Evolutionary conservation across 2,888 invertebrate genomes (phyloP).

Genomic region (Ormia ochracea): DNA sequence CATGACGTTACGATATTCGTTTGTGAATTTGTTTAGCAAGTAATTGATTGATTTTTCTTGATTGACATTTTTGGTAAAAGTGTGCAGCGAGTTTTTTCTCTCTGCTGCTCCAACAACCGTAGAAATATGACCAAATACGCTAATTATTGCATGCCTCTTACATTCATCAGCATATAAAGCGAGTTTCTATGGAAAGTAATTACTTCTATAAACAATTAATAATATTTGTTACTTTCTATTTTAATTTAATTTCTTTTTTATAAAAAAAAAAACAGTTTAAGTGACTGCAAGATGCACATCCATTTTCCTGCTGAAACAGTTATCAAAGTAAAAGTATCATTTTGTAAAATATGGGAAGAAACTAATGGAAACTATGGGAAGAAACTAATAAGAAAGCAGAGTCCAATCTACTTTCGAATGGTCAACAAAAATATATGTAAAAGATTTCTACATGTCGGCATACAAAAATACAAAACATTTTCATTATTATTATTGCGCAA

Average conservation of each 20-base stretch:
- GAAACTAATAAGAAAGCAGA: no score
- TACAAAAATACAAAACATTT: no score
- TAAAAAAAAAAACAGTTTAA: neutral
- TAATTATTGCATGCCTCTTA: neutral
- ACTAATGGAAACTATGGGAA: no score
- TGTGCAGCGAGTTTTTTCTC: neutral
- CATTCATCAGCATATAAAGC: neutral
- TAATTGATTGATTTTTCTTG: slow-evolving; percentile 23
- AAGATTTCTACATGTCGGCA: no score
- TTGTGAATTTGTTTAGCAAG: neutral
- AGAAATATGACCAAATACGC: slow-evolving; percentile 1
- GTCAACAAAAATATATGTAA: no score
- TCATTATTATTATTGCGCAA: no score
- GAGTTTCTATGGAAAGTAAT: neutral
- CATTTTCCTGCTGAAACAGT: neutral
- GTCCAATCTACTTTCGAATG: no score
- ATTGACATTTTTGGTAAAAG: slow-evolving; percentile 49
- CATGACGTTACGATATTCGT: neutral
- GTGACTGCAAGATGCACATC: neutral
- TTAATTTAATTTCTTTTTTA: neutral
- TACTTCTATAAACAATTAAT: slow-evolving; percentile 30
- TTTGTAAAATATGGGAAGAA: no score
- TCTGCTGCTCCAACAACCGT: neutral
- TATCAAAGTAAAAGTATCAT: neutral
- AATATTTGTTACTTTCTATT: slow-evolving; percentile 42